Evolutionary conservation across 2,888 invertebrate genomes (phyloP), one percentile per base, ranked within the genome.

Genomic region (Calephelis perditalis): DNA sequence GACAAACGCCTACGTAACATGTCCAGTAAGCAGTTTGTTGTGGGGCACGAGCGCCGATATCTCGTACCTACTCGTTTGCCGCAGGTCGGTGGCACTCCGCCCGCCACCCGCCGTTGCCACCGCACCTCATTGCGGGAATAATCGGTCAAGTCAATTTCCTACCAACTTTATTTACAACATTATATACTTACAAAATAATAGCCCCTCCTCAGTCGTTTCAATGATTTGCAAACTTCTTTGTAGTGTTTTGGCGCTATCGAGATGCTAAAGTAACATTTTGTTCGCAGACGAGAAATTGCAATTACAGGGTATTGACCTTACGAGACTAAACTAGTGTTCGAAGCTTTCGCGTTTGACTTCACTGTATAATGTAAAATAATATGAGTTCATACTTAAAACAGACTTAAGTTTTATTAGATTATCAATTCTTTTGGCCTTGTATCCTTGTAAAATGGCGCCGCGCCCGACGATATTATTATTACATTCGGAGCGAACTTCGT

Each of bases 361-460:
- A 35, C 49, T 59, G 56, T 61, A 47, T 61, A 52, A 58, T 56
- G 46, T 57, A 60, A 64, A 56, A 54, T 54, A n/a, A n/a, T 58
- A 57, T 58, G 7, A 58, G 61, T 67, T 62, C 59, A 67, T 70
- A 65, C 63, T 65, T 63, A 62, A 69, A 65, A 65, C 62, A 65
- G 65, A 67, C 64, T 68, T 63, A 65, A 63, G 58, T 77, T 82
- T 73, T 73, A 78, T 73, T 75, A 75, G 73, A 75, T 78, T 71
- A 79, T 82, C 81, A 83, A 84, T 81, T 73, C 78, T 84, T 80
- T 81, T 79, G 82, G 85, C 86, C 86, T 86, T 86, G 86, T 84
- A 86, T 87, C 88, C 86, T 88, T 87, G 86, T 88, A 87, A 88
- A 88, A 87, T 88, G 88, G 89, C 88, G 88, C 87, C 86, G 84